phyloP scores from a whole-genome alignment of 2,888 invertebrate genomes.

The Pollenia amentaria region DNA sequence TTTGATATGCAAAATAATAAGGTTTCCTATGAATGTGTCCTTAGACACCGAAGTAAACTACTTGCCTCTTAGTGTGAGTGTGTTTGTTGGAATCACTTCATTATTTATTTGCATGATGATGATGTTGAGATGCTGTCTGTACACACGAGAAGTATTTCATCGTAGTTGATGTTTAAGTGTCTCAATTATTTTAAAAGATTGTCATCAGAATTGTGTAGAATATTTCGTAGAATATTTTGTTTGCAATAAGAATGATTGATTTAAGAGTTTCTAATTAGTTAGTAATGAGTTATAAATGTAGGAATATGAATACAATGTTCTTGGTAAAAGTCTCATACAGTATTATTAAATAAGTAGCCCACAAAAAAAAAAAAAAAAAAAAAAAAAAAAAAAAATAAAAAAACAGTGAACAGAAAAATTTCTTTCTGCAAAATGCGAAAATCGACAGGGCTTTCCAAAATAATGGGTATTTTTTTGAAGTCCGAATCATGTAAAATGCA shows the following conservation, averaged over 20 bases:
- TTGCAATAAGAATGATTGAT: constrained; percentile 39
- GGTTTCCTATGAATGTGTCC: constrained; percentile 34
- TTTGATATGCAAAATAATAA: constrained; percentile 48
- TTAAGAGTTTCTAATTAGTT: constrained; percentile 41
- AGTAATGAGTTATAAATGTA: background rate
- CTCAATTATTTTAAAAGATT: constrained; percentile 62
- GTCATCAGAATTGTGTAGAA: constrained; percentile 43
- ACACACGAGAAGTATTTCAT: background rate
- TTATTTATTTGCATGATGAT: constrained; percentile 33
- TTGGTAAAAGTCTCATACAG: too few species aligned
- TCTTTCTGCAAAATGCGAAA: too few species aligned
- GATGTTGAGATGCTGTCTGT: background rate
- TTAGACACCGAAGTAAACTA: background rate
- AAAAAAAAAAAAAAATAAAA: too few species aligned
- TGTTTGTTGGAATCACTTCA: constrained; percentile 9
- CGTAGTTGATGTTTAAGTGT: constrained; percentile 52
- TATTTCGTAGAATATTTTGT: constrained; percentile 21
- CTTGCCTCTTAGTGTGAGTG: background rate
- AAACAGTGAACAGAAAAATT: too few species aligned
- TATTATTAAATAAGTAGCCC: too few species aligned
- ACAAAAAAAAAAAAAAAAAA: too few species aligned
- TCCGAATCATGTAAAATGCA: too few species aligned
- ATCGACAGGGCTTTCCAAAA: too few species aligned
- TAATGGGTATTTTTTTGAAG: too few species aligned
- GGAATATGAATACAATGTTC: background rate